phyloP scores from a whole-genome alignment of 2,888 invertebrate genomes.

The Apodemia zela region DNA sequence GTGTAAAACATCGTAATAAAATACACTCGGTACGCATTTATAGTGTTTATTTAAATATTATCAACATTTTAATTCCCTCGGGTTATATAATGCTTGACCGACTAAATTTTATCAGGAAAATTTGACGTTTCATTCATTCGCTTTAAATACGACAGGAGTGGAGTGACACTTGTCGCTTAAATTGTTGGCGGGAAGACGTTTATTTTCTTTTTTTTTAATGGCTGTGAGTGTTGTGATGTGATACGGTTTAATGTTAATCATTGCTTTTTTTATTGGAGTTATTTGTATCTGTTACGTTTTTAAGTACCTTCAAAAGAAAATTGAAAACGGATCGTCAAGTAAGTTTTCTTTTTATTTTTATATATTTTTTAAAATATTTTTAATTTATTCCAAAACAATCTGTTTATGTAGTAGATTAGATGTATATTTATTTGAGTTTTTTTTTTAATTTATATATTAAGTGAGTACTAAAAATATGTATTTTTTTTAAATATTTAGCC shows the following conservation, averaged over 20 bases:
- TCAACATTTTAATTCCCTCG: conserved; percentile 29
- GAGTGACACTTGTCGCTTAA: conserved; percentile 51
- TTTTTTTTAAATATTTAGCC: too few species aligned
- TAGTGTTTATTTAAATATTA: conserved; percentile 28
- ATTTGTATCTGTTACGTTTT: conserved; percentile 49
- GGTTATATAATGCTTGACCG: conserved; percentile 29
- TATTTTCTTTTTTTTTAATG: conserved; percentile 40
- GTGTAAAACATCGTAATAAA: conserved; percentile 26
- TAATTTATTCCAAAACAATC: background rate
- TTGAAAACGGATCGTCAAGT: conserved; percentile 39
- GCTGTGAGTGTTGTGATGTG: conserved; percentile 67
- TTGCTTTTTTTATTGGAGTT: conserved; percentile 48
- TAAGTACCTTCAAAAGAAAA: conserved; percentile 38
- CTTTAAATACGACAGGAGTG: conserved; percentile 35
- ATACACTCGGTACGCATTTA: conserved; percentile 21
- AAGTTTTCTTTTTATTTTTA: conserved; percentile 32
- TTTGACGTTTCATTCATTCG: conserved; percentile 22
- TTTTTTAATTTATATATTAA: too few species aligned
- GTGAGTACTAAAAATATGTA: too few species aligned
- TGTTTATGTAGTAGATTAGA: too few species aligned
- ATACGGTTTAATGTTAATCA: conserved; percentile 52
- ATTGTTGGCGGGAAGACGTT: conserved; percentile 58
- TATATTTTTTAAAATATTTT: conserved; percentile 1
- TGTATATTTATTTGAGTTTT: too few species aligned
- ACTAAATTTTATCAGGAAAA: conserved; percentile 28